Evolutionary conservation across 2,113 vertebrate species (phyloP).

Genomic region (Benitochromis conjunctus): DNA sequence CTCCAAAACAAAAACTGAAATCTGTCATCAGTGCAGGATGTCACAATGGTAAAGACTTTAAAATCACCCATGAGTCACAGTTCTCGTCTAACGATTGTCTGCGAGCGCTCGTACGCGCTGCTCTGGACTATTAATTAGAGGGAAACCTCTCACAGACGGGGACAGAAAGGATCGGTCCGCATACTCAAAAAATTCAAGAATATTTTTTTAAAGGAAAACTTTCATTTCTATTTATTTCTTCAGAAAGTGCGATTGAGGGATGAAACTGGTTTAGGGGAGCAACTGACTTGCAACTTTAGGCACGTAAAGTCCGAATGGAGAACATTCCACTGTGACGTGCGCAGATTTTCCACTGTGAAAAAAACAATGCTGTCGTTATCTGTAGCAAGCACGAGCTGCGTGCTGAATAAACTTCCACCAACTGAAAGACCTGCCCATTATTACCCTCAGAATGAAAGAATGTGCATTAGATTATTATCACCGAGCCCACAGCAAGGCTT

Average conservation of each 20-base stretch:
- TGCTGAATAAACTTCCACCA: not conserved
- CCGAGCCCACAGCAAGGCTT: not conserved
- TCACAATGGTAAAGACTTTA: not conserved
- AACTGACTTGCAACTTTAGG: not conserved
- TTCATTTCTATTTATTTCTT: not conserved
- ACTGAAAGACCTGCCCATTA: not conserved
- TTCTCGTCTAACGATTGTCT: not conserved
- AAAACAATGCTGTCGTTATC: slow-evolving; percentile 29
- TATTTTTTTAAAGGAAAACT: not conserved
- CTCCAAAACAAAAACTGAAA: not conserved
- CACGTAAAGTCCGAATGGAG: not conserved
- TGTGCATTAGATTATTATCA: not conserved
- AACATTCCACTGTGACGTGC: slow-evolving; percentile 33
- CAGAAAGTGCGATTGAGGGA: not conserved
- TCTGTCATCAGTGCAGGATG: not conserved
- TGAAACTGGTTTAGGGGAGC: not conserved
- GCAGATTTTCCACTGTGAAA: slow-evolving; percentile 26
- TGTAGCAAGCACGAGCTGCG: not conserved
- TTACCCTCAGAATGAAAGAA: not conserved
- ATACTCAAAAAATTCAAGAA: not conserved
- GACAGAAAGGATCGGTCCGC: not conserved
- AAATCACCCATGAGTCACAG: not conserved
- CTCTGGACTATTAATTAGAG: not conserved
- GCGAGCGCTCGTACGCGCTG: not conserved
- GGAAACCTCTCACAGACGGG: not conserved